A percentile compares a stretch with the other conserved stretches of the same genome.
Conservation (phyloP, 2,113 vertebrate species). For the Xenopus laevis region DNA sequence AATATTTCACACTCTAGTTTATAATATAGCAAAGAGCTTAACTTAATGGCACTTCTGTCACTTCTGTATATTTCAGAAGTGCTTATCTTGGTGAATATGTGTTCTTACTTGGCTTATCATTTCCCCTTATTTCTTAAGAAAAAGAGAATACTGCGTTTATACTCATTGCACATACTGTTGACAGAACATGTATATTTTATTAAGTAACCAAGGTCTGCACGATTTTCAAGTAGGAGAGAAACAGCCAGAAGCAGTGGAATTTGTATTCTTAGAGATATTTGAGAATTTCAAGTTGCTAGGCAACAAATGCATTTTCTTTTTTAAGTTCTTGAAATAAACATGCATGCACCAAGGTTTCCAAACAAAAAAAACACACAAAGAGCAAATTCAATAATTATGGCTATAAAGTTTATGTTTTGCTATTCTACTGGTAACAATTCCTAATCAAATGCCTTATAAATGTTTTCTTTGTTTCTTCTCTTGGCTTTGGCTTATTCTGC, state of each 20-base stretch:
- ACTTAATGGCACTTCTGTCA: no score
- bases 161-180: not conserved
- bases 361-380: not conserved
- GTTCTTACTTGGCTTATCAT: no score
- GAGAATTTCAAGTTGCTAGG: constrained; percentile 35
- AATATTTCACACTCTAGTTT: no score
- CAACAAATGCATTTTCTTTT: constrained; percentile 22
- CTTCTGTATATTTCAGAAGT: no score
- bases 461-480: not conserved
- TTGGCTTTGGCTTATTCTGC: no score
- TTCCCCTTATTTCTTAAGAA: no score
- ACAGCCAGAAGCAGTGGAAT: constrained; percentile 22
- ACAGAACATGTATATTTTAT: constrained; percentile 35
- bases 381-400: constrained; percentile 1
- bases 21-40: no score
- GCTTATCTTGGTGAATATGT: no score
- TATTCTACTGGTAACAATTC: not conserved
- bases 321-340: constrained; percentile 19
- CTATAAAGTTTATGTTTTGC: not conserved
- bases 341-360: not conserved
- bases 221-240: constrained; percentile 20
- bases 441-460: not conserved
- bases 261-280: constrained; percentile 25
- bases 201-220: constrained; percentile 5
- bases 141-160: not conserved